A percentile compares a stretch with the other conserved stretches of the same genome.
These are phyloP conservation scores for Symphodus melops DNA, from an alignment of 2,113 vertebrate species.

Conservation along the genomic window DNA sequence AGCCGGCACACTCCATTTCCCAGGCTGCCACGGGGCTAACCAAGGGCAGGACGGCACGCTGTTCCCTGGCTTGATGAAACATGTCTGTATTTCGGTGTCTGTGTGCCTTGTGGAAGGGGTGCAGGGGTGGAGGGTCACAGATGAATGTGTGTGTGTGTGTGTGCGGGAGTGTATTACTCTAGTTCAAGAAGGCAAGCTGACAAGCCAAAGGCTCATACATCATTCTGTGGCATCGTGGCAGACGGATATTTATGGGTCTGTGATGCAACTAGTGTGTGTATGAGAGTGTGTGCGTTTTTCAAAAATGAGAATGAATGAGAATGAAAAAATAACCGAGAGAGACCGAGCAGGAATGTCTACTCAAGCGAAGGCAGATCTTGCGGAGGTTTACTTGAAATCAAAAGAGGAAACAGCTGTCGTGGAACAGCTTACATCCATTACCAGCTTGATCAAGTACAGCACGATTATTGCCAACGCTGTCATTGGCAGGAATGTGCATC, in stretches of 20 bases:
- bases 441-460: neutral
- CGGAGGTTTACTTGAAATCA: constrained; percentile 10
- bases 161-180: constrained; percentile 40
- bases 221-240: constrained; percentile 37
- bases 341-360: constrained; percentile 23
- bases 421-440: neutral
- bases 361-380: constrained; percentile 23
- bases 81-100: constrained; percentile 33
- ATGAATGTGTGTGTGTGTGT: constrained; percentile 39
- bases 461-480: no score
- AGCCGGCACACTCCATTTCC: constrained; percentile 75
- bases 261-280: constrained; percentile 39
- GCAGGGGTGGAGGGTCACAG: constrained; percentile 42
- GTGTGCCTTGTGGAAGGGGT: constrained; percentile 32
- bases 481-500: no score
- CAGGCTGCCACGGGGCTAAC: constrained; percentile 63
- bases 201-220: constrained; percentile 65
- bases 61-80: constrained; percentile 68
- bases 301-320: neutral
- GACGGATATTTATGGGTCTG: constrained; percentile 57
- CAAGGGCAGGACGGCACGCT: constrained; percentile 37
- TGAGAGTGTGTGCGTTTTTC: constrained; percentile 15
- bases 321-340: constrained; percentile 15
- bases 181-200: constrained; percentile 56
- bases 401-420: constrained; percentile 34